phyloP scores from a whole-genome alignment of 2,113 vertebrate species.

The Mesitornis unicolor region DNA sequence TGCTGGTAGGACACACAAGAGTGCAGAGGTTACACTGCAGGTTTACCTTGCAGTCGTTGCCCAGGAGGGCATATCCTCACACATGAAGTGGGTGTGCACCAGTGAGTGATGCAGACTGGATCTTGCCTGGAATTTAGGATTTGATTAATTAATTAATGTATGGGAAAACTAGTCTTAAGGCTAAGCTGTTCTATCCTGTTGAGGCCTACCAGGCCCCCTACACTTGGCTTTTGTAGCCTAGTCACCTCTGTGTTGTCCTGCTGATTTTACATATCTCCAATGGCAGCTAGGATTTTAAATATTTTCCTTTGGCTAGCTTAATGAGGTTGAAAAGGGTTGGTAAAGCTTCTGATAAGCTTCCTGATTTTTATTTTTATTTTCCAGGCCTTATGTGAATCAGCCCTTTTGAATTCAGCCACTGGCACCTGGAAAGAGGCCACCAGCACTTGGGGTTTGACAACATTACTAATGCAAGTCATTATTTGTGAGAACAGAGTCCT shows the following conservation, averaged over 20 bases:
- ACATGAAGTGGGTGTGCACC: background rate
- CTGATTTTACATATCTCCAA: background rate
- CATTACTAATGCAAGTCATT: constrained; percentile 51
- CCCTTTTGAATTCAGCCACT: constrained; percentile 15
- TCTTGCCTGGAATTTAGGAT: background rate
- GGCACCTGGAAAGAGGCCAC: constrained; percentile 41
- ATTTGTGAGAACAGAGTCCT: background rate
- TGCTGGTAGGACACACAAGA: background rate
- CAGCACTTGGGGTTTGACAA: constrained; percentile 6
- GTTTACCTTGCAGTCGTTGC: background rate
- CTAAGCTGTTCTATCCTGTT: background rate
- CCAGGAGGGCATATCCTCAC: background rate
- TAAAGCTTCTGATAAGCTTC: constrained; percentile 23
- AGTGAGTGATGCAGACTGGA: background rate
- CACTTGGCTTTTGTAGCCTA: background rate
- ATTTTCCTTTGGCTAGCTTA: background rate
- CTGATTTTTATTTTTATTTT: constrained; percentile 37
- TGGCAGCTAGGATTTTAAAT: background rate
- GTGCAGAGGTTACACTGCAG: background rate
- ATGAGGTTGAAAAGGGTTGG: background rate
- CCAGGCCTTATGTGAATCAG: background rate
- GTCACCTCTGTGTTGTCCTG: background rate
- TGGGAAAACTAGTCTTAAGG: background rate
- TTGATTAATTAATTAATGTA: background rate
- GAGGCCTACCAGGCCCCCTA: background rate